These are phyloP conservation scores for Nephrotoma appendiculata DNA, from an alignment of 2,888 invertebrate genomes.

Conservation along the genomic window DNA sequence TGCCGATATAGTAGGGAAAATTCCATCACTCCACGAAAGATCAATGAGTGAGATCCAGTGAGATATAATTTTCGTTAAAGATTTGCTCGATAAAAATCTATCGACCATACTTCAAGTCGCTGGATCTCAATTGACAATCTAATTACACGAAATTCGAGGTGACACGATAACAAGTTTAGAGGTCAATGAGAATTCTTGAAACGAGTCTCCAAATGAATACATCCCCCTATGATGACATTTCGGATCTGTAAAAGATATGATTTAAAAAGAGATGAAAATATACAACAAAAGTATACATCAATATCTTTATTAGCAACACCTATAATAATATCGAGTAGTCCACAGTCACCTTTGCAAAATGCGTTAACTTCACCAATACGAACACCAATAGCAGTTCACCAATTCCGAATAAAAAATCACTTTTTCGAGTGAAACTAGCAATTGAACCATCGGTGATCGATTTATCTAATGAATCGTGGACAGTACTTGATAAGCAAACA, in stretches of 20 bases:
- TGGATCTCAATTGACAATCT: slow-evolving; percentile 9
- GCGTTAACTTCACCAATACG: slow-evolving; percentile 14
- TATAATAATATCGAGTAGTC: background rate
- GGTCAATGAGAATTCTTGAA: slow-evolving; percentile 37
- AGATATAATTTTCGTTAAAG: slow-evolving; percentile 54
- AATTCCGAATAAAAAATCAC: slow-evolving; percentile 22
- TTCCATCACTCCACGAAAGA: slow-evolving; percentile 37
- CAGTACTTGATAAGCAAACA: slow-evolving; percentile 38
- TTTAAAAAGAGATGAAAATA: slow-evolving; percentile 31
- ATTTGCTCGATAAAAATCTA: slow-evolving; percentile 34
- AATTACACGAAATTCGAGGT: slow-evolving; percentile 5
- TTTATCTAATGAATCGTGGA: slow-evolving; percentile 39
- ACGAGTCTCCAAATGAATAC: background rate
- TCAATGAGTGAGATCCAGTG: slow-evolving; percentile 68
- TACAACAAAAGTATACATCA: slow-evolving; percentile 31
- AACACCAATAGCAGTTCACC: slow-evolving; percentile 19
- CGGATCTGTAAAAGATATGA: slow-evolving; percentile 23
- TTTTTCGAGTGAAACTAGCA: slow-evolving; percentile 9
- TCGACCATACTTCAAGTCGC: background rate
- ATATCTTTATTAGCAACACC: slow-evolving; percentile 6
- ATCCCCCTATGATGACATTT: background rate
- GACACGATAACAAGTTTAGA: slow-evolving; percentile 35
- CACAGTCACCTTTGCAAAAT: slow-evolving; percentile 5
- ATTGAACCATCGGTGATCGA: slow-evolving; percentile 10
- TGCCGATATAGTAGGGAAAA: slow-evolving; percentile 6